Evolutionary conservation across 1,140 invertebrate genomes (phyloP), one percentile per base, ranked within the genome.

Genomic region (Samia ricini): DNA sequence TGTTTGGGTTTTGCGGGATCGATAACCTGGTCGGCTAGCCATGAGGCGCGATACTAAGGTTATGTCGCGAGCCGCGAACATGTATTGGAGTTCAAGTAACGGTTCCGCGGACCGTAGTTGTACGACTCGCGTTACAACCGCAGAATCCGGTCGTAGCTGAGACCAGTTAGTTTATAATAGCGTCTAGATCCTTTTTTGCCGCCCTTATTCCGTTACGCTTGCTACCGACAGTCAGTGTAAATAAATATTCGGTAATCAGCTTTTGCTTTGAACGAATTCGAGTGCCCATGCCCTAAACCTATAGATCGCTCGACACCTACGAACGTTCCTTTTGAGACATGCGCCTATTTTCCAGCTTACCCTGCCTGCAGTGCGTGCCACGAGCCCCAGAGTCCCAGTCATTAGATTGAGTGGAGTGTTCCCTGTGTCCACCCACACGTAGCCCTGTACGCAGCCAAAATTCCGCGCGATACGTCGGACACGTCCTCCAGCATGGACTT

Each of bases 361-460:
- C 90, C 88, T 90, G 90, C 89, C 90, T 90, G 90, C 88, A 89
- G 85, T 87, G 88, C 81, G 88, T 90, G 88, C 85, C 88, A 88
- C 85, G 85, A 88, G 88, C 83, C 88, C 89, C 88, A 82, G 88
- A 85, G 86, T 86, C 89, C 86, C 88, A 89, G 87, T 85, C 87
- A 91, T 90, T 91, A 91, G 90, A 90, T 91, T 91, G 90, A 90
- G 90, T 91, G 89, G 89, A 91, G 88, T 91, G 88, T 85, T 79
- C 89, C 89, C 83, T 83, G 77, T 81, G 79, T 77, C 73, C 68
- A 76, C 85, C 88, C 85, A 85, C 85, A 88, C 83, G 78, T 89
- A 88, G 88, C 78, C 87, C 87, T 75, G 77, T 84, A 88, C 78
- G 89, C 87, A 80, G 89, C 75, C 85, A 90, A 85, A 86, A 89